Percentiles rank a stretch among this genome's conserved stretches.
phyloP scores from a whole-genome alignment of 2,113 vertebrate species.

The Cyanoderma ruficeps region DNA sequence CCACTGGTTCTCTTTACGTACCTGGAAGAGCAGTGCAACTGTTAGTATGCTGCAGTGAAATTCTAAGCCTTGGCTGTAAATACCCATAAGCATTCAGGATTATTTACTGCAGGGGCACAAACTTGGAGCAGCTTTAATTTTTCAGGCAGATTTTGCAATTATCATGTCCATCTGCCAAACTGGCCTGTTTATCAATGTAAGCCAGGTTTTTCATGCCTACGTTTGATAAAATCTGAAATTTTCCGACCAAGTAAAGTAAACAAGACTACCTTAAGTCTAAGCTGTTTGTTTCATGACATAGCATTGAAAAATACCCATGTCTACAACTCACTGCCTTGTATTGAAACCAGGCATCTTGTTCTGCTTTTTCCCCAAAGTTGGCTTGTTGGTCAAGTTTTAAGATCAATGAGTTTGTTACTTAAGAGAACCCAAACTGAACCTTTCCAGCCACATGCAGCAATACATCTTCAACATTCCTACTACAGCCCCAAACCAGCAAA shows the following conservation, averaged over 20 bases:
- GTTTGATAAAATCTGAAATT: background rate
- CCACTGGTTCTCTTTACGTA: conserved; percentile 99
- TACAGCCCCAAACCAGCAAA: background rate
- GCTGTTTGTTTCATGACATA: background rate
- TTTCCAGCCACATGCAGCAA: background rate
- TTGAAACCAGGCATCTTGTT: background rate
- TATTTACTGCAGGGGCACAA: background rate
- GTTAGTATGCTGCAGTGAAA: background rate
- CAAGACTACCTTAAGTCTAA: background rate
- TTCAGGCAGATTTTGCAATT: background rate
- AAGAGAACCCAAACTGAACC: background rate
- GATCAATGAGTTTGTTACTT: background rate
- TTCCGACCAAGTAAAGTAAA: background rate
- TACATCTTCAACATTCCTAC: background rate
- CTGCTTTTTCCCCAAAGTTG: background rate
- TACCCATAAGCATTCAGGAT: background rate
- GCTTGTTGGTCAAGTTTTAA: background rate
- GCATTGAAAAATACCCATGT: background rate
- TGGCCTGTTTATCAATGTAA: background rate
- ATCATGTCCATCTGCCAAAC: background rate
- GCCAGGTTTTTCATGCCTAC: background rate
- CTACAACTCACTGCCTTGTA: background rate
- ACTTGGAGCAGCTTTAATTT: background rate
- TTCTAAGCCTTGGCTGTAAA: background rate
- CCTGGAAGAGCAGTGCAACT: conserved; percentile 72